phyloP scores from a whole-genome alignment of 2,888 invertebrate genomes.

The Tetragnatha montana region DNA sequence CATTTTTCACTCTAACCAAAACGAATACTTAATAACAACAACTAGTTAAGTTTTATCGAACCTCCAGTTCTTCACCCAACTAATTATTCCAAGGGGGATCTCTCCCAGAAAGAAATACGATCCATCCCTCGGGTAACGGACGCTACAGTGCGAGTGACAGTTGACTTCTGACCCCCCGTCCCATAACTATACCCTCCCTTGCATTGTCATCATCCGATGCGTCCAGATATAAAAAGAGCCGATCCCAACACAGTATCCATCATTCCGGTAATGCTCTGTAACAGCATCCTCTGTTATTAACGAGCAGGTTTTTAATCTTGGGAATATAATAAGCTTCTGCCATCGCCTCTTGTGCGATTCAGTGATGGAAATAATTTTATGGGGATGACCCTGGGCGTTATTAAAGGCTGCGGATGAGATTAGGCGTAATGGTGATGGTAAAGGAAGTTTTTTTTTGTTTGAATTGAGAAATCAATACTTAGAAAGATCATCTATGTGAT shows the following conservation, averaged over 20 bases:
- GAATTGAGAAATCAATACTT: too few species aligned
- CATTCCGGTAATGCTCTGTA: slow-evolving; percentile 18
- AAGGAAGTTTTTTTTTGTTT: too few species aligned
- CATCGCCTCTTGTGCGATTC: background rate
- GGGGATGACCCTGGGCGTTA: background rate
- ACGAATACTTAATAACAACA: background rate
- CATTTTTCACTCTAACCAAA: background rate
- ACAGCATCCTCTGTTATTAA: slow-evolving; percentile 3
- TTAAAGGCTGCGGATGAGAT: background rate
- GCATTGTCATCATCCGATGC: slow-evolving; percentile 15
- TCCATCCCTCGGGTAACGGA: too few species aligned
- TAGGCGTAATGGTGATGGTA: background rate
- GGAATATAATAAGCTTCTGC: background rate
- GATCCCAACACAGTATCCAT: slow-evolving; percentile 15
- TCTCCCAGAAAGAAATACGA: background rate
- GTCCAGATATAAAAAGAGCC: slow-evolving; percentile 18
- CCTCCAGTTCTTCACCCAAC: background rate
- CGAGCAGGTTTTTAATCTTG: background rate
- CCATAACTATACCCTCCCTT: background rate
- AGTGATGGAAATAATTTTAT: background rate
- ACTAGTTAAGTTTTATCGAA: background rate
- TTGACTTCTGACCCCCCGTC: slow-evolving; percentile 13
- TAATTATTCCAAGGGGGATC: background rate
- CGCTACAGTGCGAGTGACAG: background rate
- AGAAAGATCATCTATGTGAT: background rate